Conservation (phyloP, 1,140 invertebrate genomes). For the Andrena cerasifolii region DNA sequence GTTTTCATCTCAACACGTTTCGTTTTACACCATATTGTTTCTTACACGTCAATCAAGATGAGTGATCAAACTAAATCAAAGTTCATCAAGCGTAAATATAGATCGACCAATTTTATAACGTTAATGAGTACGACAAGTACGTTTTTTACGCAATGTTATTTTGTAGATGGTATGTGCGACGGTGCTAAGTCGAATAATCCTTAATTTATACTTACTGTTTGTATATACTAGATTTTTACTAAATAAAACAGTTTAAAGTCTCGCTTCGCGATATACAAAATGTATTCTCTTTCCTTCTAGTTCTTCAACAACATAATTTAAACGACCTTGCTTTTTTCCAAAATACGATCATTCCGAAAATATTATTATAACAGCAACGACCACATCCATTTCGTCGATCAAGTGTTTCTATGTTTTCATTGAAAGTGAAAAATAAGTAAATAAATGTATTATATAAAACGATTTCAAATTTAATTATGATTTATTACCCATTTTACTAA, state of each 20-base stretch:
- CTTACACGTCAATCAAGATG: slow-evolving; percentile 5
- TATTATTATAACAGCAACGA: too few species aligned
- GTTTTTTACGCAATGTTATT: slow-evolving; percentile 41
- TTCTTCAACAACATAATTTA: too few species aligned
- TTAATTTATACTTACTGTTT: slow-evolving; percentile 78
- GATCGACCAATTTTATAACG: slow-evolving; percentile 5
- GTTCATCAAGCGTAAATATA: not conserved
- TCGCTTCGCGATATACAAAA: not conserved
- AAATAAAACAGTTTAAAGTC: slow-evolving; percentile 73
- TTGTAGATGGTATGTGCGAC: slow-evolving; percentile 69
- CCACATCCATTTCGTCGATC: too few species aligned
- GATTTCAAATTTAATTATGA: too few species aligned
- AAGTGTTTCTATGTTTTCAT: too few species aligned
- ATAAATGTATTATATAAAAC: too few species aligned
- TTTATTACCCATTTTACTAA: too few species aligned
- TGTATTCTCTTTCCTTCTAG: not conserved
- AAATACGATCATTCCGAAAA: not conserved
- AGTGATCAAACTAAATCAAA: not conserved
- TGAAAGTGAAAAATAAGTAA: too few species aligned
- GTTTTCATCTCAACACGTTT: not conserved
- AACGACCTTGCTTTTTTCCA: not conserved
- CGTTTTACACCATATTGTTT: not conserved
- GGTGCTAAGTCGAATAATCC: slow-evolving; percentile 75
- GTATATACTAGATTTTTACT: slow-evolving; percentile 80
- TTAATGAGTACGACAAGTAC: slow-evolving; percentile 10